These are phyloP conservation scores for Poeciliopsis turneri DNA, from an alignment of 2,797 vertebrate genomes.

Conservation along the genomic window DNA sequence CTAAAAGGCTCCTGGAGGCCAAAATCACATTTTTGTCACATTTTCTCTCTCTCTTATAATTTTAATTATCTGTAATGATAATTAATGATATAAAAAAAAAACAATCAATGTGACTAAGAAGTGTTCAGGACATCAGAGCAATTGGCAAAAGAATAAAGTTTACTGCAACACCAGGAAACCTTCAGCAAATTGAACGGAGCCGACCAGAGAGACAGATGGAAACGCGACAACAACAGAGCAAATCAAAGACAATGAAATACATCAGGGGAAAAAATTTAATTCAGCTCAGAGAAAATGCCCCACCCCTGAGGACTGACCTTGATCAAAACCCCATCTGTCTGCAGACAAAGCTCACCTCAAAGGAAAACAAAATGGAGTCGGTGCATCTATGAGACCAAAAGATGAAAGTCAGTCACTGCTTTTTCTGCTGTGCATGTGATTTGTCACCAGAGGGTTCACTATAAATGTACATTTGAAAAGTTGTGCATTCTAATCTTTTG, in stretches of 20 bases:
- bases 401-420: neutral
- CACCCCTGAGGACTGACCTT: neutral
- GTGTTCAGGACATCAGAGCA: slow-evolving; percentile 2
- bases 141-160: neutral
- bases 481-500: neutral
- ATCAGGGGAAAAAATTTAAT: slow-evolving; percentile 18
- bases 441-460: neutral
- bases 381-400: neutral
- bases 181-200: neutral
- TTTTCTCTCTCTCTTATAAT: neutral
- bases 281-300: neutral
- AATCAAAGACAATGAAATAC: slow-evolving; percentile 11
- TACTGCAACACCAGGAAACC: neutral
- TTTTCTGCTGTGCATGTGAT: neutral
- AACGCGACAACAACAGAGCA: slow-evolving; percentile 1
- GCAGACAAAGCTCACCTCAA: neutral
- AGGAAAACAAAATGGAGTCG: neutral
- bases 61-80: neutral
- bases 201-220: slow-evolving; percentile 17
- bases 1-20: neutral
- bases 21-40: neutral
- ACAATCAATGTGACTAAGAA: neutral
- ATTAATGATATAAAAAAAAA: neutral
- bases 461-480: neutral
- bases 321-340: slow-evolving; percentile 10